Percentiles rank a stretch among this genome's conserved stretches.
Evolutionary conservation across 2,797 vertebrate species (phyloP).

Genomic region (Leuciscus waleckii): DNA sequence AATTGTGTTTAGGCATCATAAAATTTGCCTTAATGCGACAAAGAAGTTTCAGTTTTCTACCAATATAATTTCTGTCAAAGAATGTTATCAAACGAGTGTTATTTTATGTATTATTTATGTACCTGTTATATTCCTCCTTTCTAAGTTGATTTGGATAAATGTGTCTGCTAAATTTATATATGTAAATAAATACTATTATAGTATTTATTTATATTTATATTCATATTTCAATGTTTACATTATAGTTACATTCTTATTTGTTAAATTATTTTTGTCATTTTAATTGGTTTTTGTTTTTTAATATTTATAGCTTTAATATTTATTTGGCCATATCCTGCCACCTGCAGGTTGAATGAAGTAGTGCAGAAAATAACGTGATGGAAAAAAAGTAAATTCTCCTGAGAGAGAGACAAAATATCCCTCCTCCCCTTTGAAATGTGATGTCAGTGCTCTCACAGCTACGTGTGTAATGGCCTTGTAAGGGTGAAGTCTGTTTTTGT

Average conservation of each 20-base stretch:
- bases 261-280: too few relatives aligned
- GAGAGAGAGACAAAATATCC: conserved; percentile 42
- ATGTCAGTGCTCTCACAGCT: conserved; percentile 62
- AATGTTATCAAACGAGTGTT: neutral
- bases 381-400: conserved; percentile 54
- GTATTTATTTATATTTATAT: neutral
- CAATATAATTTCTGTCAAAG: neutral
- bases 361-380: neutral
- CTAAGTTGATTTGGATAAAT: neutral
- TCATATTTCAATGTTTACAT: neutral
- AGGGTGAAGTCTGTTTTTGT: conserved; percentile 22
- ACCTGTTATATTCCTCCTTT: neutral
- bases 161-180: neutral
- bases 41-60: neutral
- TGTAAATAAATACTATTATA: neutral
- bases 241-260: neutral
- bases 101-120: neutral
- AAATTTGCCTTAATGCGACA: neutral
- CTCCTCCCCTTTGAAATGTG: conserved; percentile 50
- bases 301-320: neutral
- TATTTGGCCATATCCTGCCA: neutral
- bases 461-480: conserved; percentile 44
- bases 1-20: neutral
- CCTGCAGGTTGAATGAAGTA: conserved; percentile 27
- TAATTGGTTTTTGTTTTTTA: neutral